Evolutionary conservation across 2,888 invertebrate genomes (phyloP), one percentile per base, ranked within the genome.

Genomic region (Colostygia pectinataria): DNA sequence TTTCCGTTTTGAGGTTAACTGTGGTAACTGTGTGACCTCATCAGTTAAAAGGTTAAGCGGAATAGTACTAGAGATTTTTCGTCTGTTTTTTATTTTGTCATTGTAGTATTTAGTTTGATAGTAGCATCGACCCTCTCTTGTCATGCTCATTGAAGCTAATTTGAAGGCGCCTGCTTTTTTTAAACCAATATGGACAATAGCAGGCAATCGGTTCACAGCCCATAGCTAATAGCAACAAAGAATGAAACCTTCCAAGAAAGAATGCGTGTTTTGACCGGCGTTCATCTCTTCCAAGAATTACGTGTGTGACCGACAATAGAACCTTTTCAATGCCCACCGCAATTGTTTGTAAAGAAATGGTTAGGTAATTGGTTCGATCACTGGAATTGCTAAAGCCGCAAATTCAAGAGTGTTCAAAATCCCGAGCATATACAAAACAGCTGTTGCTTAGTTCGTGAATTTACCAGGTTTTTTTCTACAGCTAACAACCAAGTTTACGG

Each of bases 211-310:
- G 20, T 24, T 40, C 9, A 40, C 25, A 38, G 28, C 29, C 34
- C 28, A 42, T 28, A 24, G 42, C 46, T 39, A 52, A 43, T 41
- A 41, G 38, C 50, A 44, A 46, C 46, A 41, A 52, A 46, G 46
- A 52, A 46, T 38, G 32, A 39, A 39, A 47, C 46, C 46, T 52
- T 52, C 52, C 29, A 6, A 38, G 52, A 52, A 52, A 39, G 39
- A 42, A 42, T 40, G 44, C 40, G 5, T 47, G 46, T 52, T 52
- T 18, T 52, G 46, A 42, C 46, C 46, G 9, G 42, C 29, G 18
- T 28, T 33, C 38, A 29, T 39, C 33, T 24, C 10, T 52, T 52
- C 52, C 14, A n/a, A 12, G 46, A 52, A 52, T 13, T 20, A 15
- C 33, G 31, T 45, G 49, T 50, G 51, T 52, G 46, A 51, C 37